Percentiles rank a stretch among this genome's conserved stretches.
Conservation (phyloP, 2,888 invertebrate species). For the Timema podura region DNA sequence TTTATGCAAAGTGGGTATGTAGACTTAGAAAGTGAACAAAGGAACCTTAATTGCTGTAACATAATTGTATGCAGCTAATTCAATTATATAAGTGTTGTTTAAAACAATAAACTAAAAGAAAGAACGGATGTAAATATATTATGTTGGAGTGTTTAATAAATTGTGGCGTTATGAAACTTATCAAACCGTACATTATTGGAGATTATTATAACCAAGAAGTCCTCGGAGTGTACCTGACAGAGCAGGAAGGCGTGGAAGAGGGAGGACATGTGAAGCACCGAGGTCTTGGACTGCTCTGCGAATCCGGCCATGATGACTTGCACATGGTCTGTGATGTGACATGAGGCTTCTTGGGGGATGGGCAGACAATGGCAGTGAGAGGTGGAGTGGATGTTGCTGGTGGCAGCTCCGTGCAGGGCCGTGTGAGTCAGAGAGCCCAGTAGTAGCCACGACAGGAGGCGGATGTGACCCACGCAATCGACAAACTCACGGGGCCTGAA, state of each 20-base stretch:
- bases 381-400: slow-evolving; percentile 43
- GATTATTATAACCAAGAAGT: slow-evolving; percentile 9
- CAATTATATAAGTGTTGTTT: no score
- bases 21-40: no score
- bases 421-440: slow-evolving; percentile 92
- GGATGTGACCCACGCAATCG: slow-evolving; percentile 93
- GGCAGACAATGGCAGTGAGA: slow-evolving; percentile 59
- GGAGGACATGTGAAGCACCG: slow-evolving; percentile 91
- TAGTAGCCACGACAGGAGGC: slow-evolving; percentile 92
- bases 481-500: slow-evolving; percentile 84
- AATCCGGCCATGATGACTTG: slow-evolving; percentile 96
- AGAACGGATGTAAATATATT: no score
- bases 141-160: no score
- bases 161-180: slow-evolving; percentile 15
- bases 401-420: slow-evolving; percentile 54
- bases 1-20: no score
- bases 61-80: no score
- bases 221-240: slow-evolving; percentile 67
- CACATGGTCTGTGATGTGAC: slow-evolving; percentile 95
- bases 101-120: no score
- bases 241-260: slow-evolving; percentile 95
- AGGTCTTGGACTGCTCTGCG: slow-evolving; percentile 90
- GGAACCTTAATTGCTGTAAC: no score
- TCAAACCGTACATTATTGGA: no score
- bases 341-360: slow-evolving; percentile 92